A percentile compares a stretch with the other conserved stretches of the same genome.
These are phyloP conservation scores for Cheiracanthium punctorium DNA, from an alignment of 2,888 invertebrate species.

Conservation along the genomic window DNA sequence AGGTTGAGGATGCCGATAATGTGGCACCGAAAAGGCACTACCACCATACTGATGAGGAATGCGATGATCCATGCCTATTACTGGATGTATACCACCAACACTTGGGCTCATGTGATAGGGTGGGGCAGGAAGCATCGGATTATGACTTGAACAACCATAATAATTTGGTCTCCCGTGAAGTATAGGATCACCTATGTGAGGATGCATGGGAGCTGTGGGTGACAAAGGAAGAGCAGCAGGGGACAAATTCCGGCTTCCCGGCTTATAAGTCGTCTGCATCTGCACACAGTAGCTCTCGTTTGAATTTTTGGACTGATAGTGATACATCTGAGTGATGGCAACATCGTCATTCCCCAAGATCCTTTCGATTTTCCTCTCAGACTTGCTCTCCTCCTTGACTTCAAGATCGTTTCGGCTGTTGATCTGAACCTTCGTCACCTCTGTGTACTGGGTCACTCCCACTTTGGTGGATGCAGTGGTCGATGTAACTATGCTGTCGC, in stretches of 20 bases:
- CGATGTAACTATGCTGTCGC: conserved; percentile 7
- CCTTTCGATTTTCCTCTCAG: conserved; percentile 64
- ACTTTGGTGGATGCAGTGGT: conserved; percentile 51
- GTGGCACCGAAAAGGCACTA: conserved; percentile 70
- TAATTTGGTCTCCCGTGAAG: conserved; percentile 40
- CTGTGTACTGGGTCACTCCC: conserved; percentile 64
- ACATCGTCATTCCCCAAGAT: conserved; percentile 69
- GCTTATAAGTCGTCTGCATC: conserved; percentile 71
- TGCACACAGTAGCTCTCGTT: conserved; percentile 70
- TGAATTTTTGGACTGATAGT: conserved; percentile 65
- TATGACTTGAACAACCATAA: conserved; percentile 34
- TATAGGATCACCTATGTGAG: conserved; percentile 37
- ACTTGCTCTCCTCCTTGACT: conserved; percentile 65
- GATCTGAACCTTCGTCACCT: conserved; percentile 71
- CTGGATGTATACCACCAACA: conserved; percentile 40
- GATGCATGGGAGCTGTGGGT: conserved; percentile 22
- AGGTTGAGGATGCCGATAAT: conserved; percentile 59
- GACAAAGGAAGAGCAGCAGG: conserved; percentile 30
- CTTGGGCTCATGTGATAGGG: conserved; percentile 47
- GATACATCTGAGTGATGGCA: conserved; percentile 71
- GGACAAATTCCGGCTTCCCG: conserved; percentile 30
- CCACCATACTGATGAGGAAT: conserved; percentile 56
- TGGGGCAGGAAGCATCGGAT: conserved; percentile 41
- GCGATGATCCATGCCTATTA: conserved; percentile 40
- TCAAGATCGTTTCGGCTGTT: conserved; percentile 69